A percentile compares a stretch with the other conserved stretches of the same genome.
Conservation (phyloP, 2,797 vertebrate genomes). For the Petrocephalus sullivani region DNA sequence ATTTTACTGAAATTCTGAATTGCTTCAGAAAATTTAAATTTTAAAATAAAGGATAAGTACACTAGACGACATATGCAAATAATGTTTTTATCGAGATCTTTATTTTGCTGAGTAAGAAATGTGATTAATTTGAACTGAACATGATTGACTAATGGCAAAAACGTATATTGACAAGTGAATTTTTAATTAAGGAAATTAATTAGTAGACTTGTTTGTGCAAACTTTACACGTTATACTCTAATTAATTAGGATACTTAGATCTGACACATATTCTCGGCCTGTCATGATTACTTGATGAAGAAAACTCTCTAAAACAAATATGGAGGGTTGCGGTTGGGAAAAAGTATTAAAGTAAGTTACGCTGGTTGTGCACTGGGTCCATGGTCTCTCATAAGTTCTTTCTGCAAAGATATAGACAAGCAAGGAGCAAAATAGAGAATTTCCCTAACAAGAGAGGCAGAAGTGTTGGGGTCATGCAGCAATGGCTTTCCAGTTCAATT, state of each 20-base stretch:
- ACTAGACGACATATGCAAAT: neutral
- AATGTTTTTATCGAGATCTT: neutral
- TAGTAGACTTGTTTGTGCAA: neutral
- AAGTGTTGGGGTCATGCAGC: too few relatives aligned
- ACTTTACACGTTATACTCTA: neutral
- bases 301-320: neutral
- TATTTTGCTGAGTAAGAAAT: neutral
- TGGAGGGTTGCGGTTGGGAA: neutral
- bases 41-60: neutral
- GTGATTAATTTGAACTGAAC: neutral
- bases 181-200: neutral
- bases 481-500: too few relatives aligned
- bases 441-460: too few relatives aligned
- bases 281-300: neutral
- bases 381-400: too few relatives aligned
- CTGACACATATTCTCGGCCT: neutral
- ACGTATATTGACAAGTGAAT: neutral
- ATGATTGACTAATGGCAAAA: neutral
- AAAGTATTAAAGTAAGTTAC: neutral
- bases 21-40: neutral
- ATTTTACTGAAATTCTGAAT: neutral
- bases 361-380: neutral
- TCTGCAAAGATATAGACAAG: too few relatives aligned
- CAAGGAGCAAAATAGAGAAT: too few relatives aligned
- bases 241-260: neutral